phyloP scores from a whole-genome alignment of 2,888 invertebrate species.

The Arrhopalites spinosus region DNA sequence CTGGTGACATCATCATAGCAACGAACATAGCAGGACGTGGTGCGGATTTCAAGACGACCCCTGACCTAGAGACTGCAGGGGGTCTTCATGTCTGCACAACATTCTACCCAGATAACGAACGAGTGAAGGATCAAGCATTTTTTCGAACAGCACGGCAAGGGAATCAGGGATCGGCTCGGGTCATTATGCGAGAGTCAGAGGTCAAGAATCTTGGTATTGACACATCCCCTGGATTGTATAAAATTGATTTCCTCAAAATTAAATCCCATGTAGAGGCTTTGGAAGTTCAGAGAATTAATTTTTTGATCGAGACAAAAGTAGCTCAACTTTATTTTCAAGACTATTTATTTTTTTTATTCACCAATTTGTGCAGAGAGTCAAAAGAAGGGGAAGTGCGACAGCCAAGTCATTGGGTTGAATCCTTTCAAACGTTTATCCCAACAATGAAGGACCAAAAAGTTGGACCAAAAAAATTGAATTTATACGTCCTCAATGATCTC shows the following conservation, averaged over 20 bases:
- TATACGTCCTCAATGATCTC: background rate
- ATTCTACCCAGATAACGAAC: background rate
- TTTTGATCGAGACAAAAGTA: background rate
- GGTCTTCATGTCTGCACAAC: background rate
- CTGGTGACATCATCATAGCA: background rate
- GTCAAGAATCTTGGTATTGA: background rate
- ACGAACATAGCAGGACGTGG: slow-evolving; percentile 10
- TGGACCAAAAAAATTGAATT: too few relatives aligned
- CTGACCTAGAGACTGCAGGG: background rate
- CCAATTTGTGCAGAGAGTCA: too few relatives aligned
- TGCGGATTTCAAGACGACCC: background rate
- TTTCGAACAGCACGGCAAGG: background rate
- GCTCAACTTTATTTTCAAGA: background rate
- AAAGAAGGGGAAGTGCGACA: too few relatives aligned
- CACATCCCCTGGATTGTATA: too few relatives aligned
- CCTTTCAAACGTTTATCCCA: too few relatives aligned
- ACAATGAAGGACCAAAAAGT: too few relatives aligned
- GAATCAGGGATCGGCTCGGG: background rate
- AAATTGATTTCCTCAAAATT: background rate
- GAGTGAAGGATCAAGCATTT: slow-evolving; percentile 4
- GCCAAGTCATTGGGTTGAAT: too few relatives aligned
- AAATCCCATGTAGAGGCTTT: background rate
- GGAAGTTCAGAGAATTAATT: background rate
- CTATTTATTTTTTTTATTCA: background rate
- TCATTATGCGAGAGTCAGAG: background rate